These are phyloP conservation scores for Macquaria ambigua DNA, from an alignment of 2,113 vertebrate genomes.

Conservation along the genomic window DNA sequence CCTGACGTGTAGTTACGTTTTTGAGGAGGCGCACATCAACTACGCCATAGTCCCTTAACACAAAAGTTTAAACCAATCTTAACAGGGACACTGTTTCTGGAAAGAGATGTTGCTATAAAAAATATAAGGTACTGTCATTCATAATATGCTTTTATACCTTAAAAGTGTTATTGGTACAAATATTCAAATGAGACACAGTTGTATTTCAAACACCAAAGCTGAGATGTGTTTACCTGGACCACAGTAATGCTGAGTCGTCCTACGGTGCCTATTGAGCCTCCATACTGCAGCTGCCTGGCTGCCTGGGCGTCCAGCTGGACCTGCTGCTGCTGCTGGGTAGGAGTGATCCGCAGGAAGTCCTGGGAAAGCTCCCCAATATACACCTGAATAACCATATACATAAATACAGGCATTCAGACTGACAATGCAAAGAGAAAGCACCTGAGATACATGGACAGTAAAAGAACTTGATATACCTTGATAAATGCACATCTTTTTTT, in stretches of 20 bases:
- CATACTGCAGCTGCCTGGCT: slow-evolving; percentile 94
- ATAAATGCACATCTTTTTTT: too few relatives aligned
- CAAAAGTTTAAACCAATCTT: too few relatives aligned
- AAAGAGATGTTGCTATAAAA: too few relatives aligned
- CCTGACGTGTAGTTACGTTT: too few relatives aligned
- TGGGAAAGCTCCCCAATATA: slow-evolving; percentile 96
- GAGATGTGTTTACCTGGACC: slow-evolving; percentile 90
- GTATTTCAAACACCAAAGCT: neutral
- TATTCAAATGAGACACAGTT: neutral
- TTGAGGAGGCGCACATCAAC: too few relatives aligned
- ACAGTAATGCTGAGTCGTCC: slow-evolving; percentile 96
- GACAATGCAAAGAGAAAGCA: neutral
- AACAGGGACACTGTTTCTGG: too few relatives aligned
- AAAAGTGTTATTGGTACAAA: neutral
- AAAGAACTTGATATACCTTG: neutral
- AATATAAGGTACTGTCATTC: neutral
- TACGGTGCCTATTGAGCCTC: slow-evolving; percentile 88
- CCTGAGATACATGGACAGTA: neutral
- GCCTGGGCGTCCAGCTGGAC: slow-evolving; percentile 95
- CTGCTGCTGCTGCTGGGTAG: slow-evolving; percentile 95
- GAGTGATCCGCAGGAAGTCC: slow-evolving; percentile 95
- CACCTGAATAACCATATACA: slow-evolving; percentile 82
- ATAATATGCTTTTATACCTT: neutral
- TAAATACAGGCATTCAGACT: neutral
- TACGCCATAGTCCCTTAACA: too few relatives aligned